Conservation (phyloP, 2,113 vertebrate genomes). For the Xiphophorus maculatus region DNA sequence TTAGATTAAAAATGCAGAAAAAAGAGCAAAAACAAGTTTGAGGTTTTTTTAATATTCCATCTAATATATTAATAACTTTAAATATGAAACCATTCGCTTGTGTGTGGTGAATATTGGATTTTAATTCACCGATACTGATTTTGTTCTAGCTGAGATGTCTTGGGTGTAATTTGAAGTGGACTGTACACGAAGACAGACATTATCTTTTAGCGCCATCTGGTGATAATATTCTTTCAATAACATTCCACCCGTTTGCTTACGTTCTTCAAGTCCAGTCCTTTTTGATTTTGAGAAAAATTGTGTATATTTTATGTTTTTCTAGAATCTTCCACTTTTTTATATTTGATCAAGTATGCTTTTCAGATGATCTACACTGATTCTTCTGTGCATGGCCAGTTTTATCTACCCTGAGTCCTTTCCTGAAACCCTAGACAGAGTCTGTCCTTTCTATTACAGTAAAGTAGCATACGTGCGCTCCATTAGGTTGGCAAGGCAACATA, state of each 20-base stretch:
- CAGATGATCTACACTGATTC: too few species aligned
- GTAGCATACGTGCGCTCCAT: too few species aligned
- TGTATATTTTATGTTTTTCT: neutral
- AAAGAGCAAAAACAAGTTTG: neutral
- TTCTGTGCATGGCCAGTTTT: too few species aligned
- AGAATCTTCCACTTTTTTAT: too few species aligned
- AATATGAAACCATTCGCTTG: neutral
- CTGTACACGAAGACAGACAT: neutral
- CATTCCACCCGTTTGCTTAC: neutral
- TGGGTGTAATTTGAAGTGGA: too few species aligned
- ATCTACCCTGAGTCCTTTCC: too few species aligned
- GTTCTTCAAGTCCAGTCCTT: neutral
- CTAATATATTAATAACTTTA: neutral
- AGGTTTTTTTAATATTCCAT: neutral
- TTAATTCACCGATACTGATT: neutral
- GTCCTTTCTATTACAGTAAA: too few species aligned
- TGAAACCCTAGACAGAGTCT: too few species aligned
- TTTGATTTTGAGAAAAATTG: neutral
- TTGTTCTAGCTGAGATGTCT: too few species aligned
- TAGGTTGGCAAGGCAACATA: too few species aligned
- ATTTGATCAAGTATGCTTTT: too few species aligned
- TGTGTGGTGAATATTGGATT: neutral
- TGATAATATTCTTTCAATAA: slow-evolving; percentile 9
- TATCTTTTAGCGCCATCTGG: slow-evolving; percentile 47
- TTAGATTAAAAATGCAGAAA: neutral